Evolutionary conservation across 2,113 vertebrate genomes (phyloP).

Genomic region (Glareola pratincola): DNA sequence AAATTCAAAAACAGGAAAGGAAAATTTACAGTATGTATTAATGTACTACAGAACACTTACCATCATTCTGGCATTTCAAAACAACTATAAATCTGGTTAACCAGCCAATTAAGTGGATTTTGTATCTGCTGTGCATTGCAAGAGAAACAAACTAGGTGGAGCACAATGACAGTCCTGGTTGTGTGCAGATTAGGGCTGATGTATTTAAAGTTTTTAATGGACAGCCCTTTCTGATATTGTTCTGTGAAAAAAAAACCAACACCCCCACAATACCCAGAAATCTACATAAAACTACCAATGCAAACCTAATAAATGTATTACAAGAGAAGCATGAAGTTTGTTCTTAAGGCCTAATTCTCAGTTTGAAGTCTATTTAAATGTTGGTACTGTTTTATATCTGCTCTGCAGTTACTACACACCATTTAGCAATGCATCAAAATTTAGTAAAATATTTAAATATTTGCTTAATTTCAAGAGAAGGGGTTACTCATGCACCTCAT

Average conservation of each 20-base stretch:
- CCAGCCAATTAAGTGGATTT: background rate
- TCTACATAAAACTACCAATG: background rate
- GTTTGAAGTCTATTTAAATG: background rate
- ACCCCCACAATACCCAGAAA: background rate
- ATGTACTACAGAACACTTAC: background rate
- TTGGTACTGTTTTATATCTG: background rate
- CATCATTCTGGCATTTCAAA: background rate
- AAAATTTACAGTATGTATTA: background rate
- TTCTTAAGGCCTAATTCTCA: background rate
- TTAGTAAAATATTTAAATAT: background rate
- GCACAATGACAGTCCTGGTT: background rate
- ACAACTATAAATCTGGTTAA: background rate
- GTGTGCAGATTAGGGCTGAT: background rate
- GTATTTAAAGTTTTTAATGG: background rate
- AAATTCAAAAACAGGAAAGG: background rate
- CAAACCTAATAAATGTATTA: background rate
- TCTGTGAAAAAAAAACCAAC: background rate
- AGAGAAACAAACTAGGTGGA: background rate
- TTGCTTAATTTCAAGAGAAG: background rate
- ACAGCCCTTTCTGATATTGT: background rate
- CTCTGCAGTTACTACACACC: background rate
- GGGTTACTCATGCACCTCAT: background rate
- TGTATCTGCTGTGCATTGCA: background rate
- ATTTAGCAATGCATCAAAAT: background rate
- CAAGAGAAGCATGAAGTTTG: background rate